A percentile compares a stretch with the other conserved stretches of the same genome.
These are phyloP conservation scores for Panthera leo DNA, from an alignment of 2,113 vertebrate species.

Conservation along the genomic window DNA sequence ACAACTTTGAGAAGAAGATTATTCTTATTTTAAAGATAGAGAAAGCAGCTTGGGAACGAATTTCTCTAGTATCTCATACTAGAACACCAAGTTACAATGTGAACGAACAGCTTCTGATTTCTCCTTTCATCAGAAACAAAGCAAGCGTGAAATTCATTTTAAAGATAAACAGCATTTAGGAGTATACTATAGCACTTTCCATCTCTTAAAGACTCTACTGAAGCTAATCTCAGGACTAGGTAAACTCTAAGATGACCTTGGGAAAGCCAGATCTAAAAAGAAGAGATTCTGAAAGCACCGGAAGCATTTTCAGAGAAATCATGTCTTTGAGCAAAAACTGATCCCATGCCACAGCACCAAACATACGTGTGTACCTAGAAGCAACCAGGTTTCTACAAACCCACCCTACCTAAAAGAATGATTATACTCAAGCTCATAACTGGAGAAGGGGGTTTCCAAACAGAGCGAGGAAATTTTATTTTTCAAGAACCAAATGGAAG, in stretches of 20 bases:
- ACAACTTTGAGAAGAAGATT: neutral
- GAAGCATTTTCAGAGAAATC: neutral
- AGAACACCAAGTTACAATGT: neutral
- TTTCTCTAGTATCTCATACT: slow-evolving; percentile 1
- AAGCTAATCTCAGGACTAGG: neutral
- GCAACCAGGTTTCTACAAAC: slow-evolving; percentile 6
- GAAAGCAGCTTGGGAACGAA: neutral
- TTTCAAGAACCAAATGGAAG: neutral
- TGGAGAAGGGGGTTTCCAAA: neutral
- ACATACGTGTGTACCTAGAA: neutral
- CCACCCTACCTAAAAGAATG: neutral
- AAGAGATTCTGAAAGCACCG: neutral
- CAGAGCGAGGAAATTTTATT: neutral
- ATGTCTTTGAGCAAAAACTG: neutral
- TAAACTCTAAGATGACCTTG: neutral
- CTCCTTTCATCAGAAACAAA: slow-evolving; percentile 15
- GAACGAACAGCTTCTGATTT: neutral
- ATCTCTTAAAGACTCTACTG: neutral
- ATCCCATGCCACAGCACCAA: neutral
- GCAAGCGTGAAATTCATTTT: neutral
- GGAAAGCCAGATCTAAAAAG: neutral
- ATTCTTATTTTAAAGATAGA: neutral
- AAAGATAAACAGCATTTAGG: neutral
- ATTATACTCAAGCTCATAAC: neutral
- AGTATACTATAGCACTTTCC: neutral